Conservation (phyloP, 2,888 invertebrate genomes). For the Zelleria hepariella region DNA sequence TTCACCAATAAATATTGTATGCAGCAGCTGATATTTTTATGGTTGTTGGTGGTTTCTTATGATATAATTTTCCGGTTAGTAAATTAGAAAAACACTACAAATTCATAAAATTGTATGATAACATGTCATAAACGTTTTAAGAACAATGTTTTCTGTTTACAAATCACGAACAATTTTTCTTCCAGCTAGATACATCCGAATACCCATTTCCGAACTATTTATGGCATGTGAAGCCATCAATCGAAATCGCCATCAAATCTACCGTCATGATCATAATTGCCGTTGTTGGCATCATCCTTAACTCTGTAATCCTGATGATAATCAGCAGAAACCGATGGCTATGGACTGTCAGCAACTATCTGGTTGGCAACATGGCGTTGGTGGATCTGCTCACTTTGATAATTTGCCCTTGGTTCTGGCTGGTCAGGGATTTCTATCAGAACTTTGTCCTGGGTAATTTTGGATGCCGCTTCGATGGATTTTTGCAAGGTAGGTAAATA, state of each 20-base stretch:
- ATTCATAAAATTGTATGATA: too few species aligned
- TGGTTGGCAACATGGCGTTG: slow-evolving; percentile 82
- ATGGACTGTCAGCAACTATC: slow-evolving; percentile 78
- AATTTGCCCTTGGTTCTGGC: slow-evolving; percentile 82
- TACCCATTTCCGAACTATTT: slow-evolving; percentile 74
- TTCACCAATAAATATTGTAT: too few species aligned
- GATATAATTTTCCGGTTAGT: too few species aligned
- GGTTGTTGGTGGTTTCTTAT: too few species aligned
- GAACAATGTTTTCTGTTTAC: neutral
- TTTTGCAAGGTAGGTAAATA: slow-evolving; percentile 79
- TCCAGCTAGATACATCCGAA: slow-evolving; percentile 51
- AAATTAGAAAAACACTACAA: too few species aligned
- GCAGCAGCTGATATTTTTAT: too few species aligned
- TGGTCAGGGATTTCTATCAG: slow-evolving; percentile 82
- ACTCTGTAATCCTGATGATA: slow-evolving; percentile 75
- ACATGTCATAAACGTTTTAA: neutral
- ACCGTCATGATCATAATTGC: slow-evolving; percentile 74
- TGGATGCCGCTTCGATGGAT: slow-evolving; percentile 84
- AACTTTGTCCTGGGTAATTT: slow-evolving; percentile 80
- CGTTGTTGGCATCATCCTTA: slow-evolving; percentile 76
- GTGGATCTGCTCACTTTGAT: slow-evolving; percentile 78
- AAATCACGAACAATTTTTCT: slow-evolving; percentile 8
- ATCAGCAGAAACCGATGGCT: slow-evolving; percentile 75
- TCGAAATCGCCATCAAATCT: slow-evolving; percentile 75
- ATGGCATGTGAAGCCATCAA: slow-evolving; percentile 74